A percentile compares a stretch with the other conserved stretches of the same genome.
phyloP scores from a whole-genome alignment of 2,113 vertebrate genomes.

The Panthera uncia region DNA sequence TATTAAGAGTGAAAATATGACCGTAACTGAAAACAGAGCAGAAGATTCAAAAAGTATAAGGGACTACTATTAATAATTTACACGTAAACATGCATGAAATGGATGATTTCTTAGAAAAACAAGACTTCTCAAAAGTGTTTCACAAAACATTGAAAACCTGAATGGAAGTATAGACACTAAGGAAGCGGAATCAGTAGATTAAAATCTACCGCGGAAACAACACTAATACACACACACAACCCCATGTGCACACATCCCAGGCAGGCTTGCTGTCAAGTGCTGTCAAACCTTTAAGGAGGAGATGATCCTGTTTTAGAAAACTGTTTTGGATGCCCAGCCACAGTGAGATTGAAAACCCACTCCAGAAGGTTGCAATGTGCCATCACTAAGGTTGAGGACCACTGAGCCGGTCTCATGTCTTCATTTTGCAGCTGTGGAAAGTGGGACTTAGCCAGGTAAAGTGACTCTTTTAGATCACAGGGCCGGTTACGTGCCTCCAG shows the following conservation, averaged over 20 bases:
- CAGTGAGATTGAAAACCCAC: background rate
- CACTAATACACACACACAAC: background rate
- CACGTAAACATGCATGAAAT: background rate
- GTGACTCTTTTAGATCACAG: background rate
- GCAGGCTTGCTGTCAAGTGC: background rate
- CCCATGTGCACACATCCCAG: background rate
- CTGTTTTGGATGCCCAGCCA: background rate
- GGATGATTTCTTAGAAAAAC: background rate
- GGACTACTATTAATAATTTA: background rate
- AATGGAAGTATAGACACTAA: background rate
- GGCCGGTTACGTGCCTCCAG: background rate
- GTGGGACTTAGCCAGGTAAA: background rate
- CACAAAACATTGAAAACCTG: background rate
- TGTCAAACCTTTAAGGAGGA: slow-evolving; percentile 20
- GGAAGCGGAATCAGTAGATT: background rate
- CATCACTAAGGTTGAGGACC: background rate
- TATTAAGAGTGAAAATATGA: background rate
- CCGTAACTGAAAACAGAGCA: background rate
- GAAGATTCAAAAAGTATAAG: background rate
- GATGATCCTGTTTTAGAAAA: background rate
- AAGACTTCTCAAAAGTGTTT: background rate
- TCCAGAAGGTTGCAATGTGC: background rate
- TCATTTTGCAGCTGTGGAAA: background rate
- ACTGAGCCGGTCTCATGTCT: background rate
- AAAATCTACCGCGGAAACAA: background rate